Base-by-base conservation (phyloP, 1,140 invertebrate genomes). In the Penaeus indicus region DNA sequence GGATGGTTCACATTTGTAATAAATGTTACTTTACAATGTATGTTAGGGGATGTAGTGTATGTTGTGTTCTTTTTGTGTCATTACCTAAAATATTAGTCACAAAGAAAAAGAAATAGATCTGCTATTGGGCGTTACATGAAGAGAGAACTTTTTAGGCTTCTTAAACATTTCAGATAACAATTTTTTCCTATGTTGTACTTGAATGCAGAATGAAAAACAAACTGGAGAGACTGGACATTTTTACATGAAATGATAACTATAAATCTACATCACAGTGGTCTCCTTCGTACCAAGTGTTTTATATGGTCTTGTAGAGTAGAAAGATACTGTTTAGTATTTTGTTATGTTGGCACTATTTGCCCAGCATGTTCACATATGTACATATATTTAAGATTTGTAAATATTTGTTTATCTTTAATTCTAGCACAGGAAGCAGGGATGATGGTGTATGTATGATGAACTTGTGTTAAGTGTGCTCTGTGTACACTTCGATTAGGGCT, bases 381-480 rank as follows among this genome's bases (percentile, higher is more conserved):
- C 54, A 80, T 80, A 80, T 80, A 80, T 80, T 80, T 80, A 80
- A 80, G 11, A 80, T 80, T 80, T 80, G 84, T 85, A 75, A 83
- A 38, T 83, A 64, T 83, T 83, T 64, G 81, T 83, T 83, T 64
- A 64, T 83, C 81, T 83, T 42, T 83, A 61, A 83, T 64, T 67
- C 25, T 83, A 64, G 81, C 25, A 67, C 63, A 64, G 63, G 42
- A 63, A 64, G n/a, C 81, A 83, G 81, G 78, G 78, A 80, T 60
- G 78, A 80, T 60, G 78, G 61, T 60, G 27, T 60, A 61, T 61
- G 42, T 60, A 80, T 80, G 21, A 60, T 80, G 47, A 60, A 60
- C 47, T 54, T 54, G 61, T 60, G 61, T 61, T 61, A 21, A 25
- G 47, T 80, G 78, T 80, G 61, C 42, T 80, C 61, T 60, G 61